Conservation (phyloP, 2,888 invertebrate genomes). For the Fabriciana adippe region DNA sequence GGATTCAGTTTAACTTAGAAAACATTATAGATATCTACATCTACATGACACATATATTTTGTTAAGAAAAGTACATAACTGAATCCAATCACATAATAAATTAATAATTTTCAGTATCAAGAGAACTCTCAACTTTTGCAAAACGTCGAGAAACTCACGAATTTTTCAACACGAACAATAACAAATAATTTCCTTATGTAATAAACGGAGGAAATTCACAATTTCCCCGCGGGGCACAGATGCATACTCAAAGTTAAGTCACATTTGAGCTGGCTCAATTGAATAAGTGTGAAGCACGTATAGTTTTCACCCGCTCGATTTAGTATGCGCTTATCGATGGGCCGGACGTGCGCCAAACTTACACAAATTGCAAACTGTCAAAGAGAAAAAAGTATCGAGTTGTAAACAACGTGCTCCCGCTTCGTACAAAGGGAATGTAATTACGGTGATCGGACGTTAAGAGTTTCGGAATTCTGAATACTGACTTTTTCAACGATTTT, state of each 20-base stretch:
- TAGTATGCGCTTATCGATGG: conserved; percentile 39
- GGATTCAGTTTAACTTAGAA: too few relatives aligned
- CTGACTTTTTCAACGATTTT: conserved; percentile 16
- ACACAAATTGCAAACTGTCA: conserved; percentile 32
- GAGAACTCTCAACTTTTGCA: too few relatives aligned
- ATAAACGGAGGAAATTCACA: neutral
- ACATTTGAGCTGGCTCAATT: conserved; percentile 14
- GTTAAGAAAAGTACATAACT: too few relatives aligned
- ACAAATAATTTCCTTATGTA: too few relatives aligned
- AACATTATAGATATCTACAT: too few relatives aligned
- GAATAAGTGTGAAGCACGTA: conserved; percentile 30
- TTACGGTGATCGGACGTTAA: conserved; percentile 24
- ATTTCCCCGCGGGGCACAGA: neutral
- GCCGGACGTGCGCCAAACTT: conserved; percentile 35
- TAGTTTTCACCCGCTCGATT: conserved; percentile 36
- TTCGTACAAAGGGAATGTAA: conserved; percentile 24
- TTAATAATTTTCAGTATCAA: too few relatives aligned
- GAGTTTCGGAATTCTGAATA: conserved; percentile 16
- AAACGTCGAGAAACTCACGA: too few relatives aligned
- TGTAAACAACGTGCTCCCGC: conserved; percentile 32
- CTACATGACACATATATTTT: too few relatives aligned
- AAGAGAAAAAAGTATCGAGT: conserved; percentile 38
- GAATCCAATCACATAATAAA: too few relatives aligned
- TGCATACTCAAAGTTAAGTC: neutral
- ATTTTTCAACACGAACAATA: too few relatives aligned